Percentiles rank a stretch among this genome's conserved stretches.
Conservation (phyloP, 2,888 invertebrate genomes). For the Hipparchia semele region DNA sequence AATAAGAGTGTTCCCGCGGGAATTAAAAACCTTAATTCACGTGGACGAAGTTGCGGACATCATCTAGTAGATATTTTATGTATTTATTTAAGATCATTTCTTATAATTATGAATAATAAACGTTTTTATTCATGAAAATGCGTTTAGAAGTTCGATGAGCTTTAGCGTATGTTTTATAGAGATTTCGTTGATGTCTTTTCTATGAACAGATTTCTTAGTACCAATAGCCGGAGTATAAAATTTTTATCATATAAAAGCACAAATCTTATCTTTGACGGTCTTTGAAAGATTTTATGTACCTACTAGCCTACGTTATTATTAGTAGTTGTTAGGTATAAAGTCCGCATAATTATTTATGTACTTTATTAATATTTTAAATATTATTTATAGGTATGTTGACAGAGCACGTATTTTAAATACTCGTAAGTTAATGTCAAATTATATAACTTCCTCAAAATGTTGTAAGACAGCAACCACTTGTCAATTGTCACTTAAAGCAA, state of each 20-base stretch:
- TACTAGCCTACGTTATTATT: no score
- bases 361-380: neutral
- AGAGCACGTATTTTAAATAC: neutral
- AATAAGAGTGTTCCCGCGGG: no score
- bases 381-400: neutral
- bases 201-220: neutral
- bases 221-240: neutral
- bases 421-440: neutral
- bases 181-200: conserved; percentile 14
- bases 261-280: no score
- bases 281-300: no score
- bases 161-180: neutral
- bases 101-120: no score
- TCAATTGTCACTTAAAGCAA: conserved; percentile 16
- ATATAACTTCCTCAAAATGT: conserved; percentile 19
- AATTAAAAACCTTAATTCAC: no score
- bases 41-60: no score
- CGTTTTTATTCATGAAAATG: neutral
- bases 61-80: neutral
- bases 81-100: neutral
- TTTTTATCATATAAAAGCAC: no score
- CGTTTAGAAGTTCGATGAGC: neutral
- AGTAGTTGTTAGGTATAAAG: no score
- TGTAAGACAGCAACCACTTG: conserved; percentile 11
- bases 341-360: no score